phyloP scores from a whole-genome alignment of 2,888 invertebrate genomes.

The Acrobasis consociella region DNA sequence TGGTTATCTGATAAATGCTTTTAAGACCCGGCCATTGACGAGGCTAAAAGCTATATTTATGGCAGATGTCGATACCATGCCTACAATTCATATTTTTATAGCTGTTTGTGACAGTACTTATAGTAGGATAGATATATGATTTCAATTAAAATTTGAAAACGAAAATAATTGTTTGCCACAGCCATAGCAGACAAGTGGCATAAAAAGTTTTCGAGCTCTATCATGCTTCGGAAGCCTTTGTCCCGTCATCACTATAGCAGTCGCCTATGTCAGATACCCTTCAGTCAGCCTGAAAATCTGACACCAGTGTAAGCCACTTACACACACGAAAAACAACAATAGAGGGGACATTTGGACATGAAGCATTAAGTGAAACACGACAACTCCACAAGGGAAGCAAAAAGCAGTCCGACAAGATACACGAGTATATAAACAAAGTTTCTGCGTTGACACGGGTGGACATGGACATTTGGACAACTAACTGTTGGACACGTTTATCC shows the following conservation, averaged over 20 bases:
- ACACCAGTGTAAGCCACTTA: too few species aligned
- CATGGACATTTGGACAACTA: background rate
- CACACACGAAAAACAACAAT: too few species aligned
- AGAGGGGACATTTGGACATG: background rate
- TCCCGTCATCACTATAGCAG: too few species aligned
- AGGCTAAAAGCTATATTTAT: slow-evolving; percentile 6
- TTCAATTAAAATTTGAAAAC: background rate
- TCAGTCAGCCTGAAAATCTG: too few species aligned
- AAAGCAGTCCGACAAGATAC: background rate
- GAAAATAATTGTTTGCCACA: too few species aligned
- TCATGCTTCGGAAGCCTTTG: too few species aligned
- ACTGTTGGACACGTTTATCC: slow-evolving; percentile 4
- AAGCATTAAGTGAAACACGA: background rate
- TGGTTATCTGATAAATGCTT: slow-evolving; percentile 15
- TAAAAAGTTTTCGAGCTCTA: too few species aligned
- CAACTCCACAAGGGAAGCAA: slow-evolving; percentile 5
- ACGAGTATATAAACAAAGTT: slow-evolving; percentile 11
- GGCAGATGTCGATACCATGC: background rate
- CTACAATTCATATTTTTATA: background rate
- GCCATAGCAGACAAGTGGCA: too few species aligned
- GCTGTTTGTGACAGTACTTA: background rate
- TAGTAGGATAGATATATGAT: background rate
- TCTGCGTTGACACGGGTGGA: slow-evolving; percentile 12
- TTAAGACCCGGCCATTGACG: slow-evolving; percentile 2
- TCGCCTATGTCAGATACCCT: too few species aligned